Evolutionary conservation across 2,888 invertebrate species (phyloP).

Genomic region (Polydrusus cervinus): DNA sequence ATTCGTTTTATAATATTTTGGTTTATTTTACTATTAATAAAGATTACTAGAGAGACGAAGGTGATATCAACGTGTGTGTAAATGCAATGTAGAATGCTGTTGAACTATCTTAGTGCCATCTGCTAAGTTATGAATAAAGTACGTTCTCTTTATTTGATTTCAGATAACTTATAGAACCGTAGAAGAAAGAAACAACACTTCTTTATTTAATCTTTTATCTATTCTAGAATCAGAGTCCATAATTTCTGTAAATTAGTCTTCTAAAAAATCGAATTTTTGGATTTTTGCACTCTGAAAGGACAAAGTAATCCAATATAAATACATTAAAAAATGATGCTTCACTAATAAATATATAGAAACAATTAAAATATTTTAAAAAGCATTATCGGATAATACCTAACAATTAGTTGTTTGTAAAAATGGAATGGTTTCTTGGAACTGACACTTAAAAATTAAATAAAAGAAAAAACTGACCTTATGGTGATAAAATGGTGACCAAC

Average conservation of each 20-base stretch:
- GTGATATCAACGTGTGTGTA: too few relatives aligned
- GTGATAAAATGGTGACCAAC: conserved; percentile 1
- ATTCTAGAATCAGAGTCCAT: conserved; percentile 1
- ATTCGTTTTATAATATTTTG: too few relatives aligned
- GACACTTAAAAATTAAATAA: neutral
- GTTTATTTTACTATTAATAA: too few relatives aligned
- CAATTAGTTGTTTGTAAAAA: neutral
- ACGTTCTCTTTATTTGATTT: neutral
- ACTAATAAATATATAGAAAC: neutral
- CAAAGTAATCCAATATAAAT: conserved; percentile 10
- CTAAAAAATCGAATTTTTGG: neutral
- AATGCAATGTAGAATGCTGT: too few relatives aligned
- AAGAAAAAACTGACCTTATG: neutral
- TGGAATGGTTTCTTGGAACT: neutral
- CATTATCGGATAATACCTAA: neutral
- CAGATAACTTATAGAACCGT: neutral
- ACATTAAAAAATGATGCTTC: neutral
- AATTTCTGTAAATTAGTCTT: too few relatives aligned
- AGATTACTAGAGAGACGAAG: too few relatives aligned
- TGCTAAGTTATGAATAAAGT: too few relatives aligned
- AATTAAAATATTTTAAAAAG: neutral
- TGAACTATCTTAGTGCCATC: too few relatives aligned
- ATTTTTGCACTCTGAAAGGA: neutral
- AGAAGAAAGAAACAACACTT: neutral
- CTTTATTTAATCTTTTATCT: neutral